A percentile compares a stretch with the other conserved stretches of the same genome.
Evolutionary conservation across 1,140 invertebrate species (phyloP).

Genomic region (Phymorhynchus buccinoides): DNA sequence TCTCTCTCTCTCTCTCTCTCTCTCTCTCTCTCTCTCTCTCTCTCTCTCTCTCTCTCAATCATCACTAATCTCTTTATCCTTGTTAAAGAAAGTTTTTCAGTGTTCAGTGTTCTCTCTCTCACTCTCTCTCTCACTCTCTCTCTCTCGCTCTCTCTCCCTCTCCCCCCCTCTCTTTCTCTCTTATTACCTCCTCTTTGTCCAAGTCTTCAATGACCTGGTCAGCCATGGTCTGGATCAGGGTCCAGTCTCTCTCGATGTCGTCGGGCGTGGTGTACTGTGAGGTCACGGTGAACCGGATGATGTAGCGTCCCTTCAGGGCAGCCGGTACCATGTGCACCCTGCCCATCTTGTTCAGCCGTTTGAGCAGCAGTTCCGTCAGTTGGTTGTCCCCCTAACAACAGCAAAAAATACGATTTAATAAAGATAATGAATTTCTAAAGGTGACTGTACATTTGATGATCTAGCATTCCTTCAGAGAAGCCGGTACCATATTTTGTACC

Average conservation of each 20-base stretch:
- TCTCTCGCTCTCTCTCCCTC: background rate
- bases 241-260: conserved; percentile 81
- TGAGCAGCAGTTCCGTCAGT: conserved; percentile 71
- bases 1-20: background rate
- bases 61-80: too few species aligned
- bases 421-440: too few species aligned
- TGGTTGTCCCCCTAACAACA: conserved; percentile 68
- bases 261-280: conserved; percentile 90
- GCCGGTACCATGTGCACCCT: conserved; percentile 73
- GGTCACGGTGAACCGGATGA: conserved; percentile 94
- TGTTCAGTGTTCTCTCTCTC: background rate
- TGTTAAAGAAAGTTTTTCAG: too few species aligned
- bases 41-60: background rate
- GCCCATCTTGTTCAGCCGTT: conserved; percentile 69
- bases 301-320: conserved; percentile 82
- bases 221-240: conserved; percentile 33
- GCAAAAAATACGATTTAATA: too few species aligned
- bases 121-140: background rate
- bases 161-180: background rate
- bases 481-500: conserved; percentile 73
- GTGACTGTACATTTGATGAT: too few species aligned
- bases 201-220: conserved; percentile 36
- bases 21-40: background rate
- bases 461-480: conserved; percentile 74
- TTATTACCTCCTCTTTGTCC: conserved; percentile 9